phyloP scores from a whole-genome alignment of 2,113 vertebrate species.

The Paradisaea rubra region DNA sequence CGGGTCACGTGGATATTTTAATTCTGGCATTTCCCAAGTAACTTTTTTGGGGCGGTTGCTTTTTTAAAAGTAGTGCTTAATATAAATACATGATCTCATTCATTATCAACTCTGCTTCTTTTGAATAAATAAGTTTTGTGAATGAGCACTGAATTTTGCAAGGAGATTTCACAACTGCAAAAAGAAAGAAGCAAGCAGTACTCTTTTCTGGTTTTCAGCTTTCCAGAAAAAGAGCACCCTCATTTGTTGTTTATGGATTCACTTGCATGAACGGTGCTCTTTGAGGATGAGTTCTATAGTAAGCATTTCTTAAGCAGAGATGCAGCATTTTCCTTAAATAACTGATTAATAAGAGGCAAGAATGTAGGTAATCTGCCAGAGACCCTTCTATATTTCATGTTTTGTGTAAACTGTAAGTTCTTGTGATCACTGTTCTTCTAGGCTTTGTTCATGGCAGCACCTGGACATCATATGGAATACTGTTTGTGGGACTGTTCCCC shows the following conservation, averaged over 20 bases:
- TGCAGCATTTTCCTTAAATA: not conserved
- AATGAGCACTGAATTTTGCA: not conserved
- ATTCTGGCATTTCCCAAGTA: not conserved
- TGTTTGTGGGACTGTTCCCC: not conserved
- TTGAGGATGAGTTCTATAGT: not conserved
- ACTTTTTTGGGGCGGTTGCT: rapidly evolving
- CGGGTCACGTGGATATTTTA: not conserved
- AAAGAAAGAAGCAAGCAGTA: not conserved
- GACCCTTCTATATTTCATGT: not conserved
- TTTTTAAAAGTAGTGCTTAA: not conserved
- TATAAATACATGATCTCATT: not conserved
- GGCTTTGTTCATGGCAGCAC: not conserved
- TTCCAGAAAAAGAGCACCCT: not conserved
- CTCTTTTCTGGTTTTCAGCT: not conserved
- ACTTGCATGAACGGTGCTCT: not conserved
- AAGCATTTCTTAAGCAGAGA: not conserved
- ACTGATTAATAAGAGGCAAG: not conserved
- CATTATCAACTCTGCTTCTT: not conserved
- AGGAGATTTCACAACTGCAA: not conserved
- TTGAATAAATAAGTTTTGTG: not conserved
- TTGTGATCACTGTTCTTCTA: not conserved
- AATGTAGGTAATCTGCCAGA: not conserved
- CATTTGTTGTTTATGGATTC: not conserved
- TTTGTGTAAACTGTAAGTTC: not conserved
- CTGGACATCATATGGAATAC: not conserved